These are phyloP conservation scores for Drosophila nannoptera DNA, from an alignment of 1,140 invertebrate genomes.

Conservation along the genomic window DNA sequence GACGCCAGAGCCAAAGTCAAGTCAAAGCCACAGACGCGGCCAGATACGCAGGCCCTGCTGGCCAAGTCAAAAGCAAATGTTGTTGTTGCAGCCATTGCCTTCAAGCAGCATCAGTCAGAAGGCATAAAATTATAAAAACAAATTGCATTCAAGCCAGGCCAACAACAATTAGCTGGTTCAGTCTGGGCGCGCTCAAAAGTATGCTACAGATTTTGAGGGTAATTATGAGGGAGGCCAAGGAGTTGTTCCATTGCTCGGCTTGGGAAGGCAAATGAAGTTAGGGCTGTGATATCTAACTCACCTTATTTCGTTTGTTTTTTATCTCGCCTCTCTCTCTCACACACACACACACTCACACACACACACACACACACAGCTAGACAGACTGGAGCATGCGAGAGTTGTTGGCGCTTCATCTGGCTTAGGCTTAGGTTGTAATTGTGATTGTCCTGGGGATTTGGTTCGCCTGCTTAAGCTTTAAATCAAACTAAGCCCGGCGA, in stretches of 20 bases:
- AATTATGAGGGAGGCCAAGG: neutral
- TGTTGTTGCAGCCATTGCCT: conserved; percentile 29
- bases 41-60: conserved; percentile 8
- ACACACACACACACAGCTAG: neutral
- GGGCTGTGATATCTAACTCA: no score
- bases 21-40: conserved; percentile 31
- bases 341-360: no score
- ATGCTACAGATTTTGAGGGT: conserved; percentile 25
- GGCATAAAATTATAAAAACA: conserved; percentile 26
- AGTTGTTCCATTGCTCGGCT: no score
- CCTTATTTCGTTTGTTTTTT: neutral
- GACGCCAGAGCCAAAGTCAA: neutral
- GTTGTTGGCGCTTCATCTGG: neutral
- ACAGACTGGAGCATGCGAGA: neutral
- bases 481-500: conserved; percentile 7
- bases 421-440: conserved; percentile 19
- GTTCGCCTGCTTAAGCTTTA: conserved; percentile 1
- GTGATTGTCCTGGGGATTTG: conserved; percentile 21
- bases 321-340: neutral
- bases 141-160: conserved; percentile 35
- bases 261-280: no score
- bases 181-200: conserved; percentile 22
- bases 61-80: conserved; percentile 53
- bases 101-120: neutral
- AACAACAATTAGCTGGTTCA: neutral